Evolutionary conservation across 1,140 invertebrate genomes (phyloP), one percentile per base, ranked within the genome.

Genomic region (Drosophila trapezifrons): DNA sequence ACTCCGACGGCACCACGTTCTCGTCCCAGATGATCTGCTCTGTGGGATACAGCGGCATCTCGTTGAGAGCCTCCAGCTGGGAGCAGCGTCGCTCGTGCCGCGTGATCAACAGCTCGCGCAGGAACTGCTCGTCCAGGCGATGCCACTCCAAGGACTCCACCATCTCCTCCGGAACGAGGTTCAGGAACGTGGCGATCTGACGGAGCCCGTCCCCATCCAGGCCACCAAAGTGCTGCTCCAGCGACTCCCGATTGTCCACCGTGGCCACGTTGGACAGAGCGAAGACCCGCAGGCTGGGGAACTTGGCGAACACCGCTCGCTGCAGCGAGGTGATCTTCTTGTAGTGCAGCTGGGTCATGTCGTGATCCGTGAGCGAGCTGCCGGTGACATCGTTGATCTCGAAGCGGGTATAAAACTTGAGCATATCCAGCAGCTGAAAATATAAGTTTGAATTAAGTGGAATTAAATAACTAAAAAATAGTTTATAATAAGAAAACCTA

Each of bases 1-100:
- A 99, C 84, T 99, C 98, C 1, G 97, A 97, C 0, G 99, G 99
- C 1, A 99, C 98, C 35, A 99, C 95, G 91, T 99, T 99, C 92
- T 99, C 98, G 93, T 99, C 98, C 99, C 99, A 99, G 78, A 99
- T 99, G 10, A 99, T 96, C 52, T 98, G 95, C 92, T 99, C 99
- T 0, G 98, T 99, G 1, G 99, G 99, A 93, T 99, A 99, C 0
- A 99, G 93, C 0, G 99, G 98, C 97, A 99, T 99, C 78, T 98
- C 96, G 91, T 99, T 99, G 2, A 99, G 93, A 49, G 97, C 96
- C 92, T 99, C 97, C 38, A 99, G 92, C 89, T 99, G 99, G 0
- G 98, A 99, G 17, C 95, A 94, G 51, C 98, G 94, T 59, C 96
- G 94, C 92, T 99, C 98, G 92, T 99, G 97, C 10, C 96, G 93